Base-by-base conservation (phyloP, 2,888 invertebrate genomes). In the Sylvicola cinctus region DNA sequence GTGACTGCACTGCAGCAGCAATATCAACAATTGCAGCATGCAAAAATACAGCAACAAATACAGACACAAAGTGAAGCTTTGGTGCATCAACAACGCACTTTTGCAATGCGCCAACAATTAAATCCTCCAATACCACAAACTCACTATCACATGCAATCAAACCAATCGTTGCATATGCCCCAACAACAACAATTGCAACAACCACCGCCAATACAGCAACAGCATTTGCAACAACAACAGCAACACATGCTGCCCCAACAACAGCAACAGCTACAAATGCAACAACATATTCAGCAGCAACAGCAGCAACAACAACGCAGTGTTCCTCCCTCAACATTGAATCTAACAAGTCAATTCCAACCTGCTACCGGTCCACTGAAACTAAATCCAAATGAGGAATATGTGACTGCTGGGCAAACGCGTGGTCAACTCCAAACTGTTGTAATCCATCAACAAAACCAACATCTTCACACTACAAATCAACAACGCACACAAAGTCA, bases 11-110 rank as follows among this genome's bases (percentile, higher is more conserved):
- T 69, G 43, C 59, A 68, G 42, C 60, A 63, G 41, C 69, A 70
- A 45, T 70, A 70, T 41, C 69, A 67, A 44, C 69, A 70, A 50
- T 55, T 70, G 42, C 70, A 70, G 45, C 68, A 70, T 49, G 68
- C 70, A 58, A 70, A 70, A 50, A 49, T 70, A 42, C 68, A 70
- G 43, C 68, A 66, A 27, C 70, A 70, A 48, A 51, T 70, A 46
- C 67, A 66, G 42, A 70, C 70, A 41, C 70, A 70, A 42, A 70
- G 63, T 43, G 70, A 70, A 46, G 70, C 70, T 16, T 61, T 65
- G 43, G 65, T 66, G 55, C 66, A 68, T 41, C 70, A 70, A 46
- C 70, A 70, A 42, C 65, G 70, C 39, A 70, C 69, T 33, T 70
- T 70, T 49, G 70, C 70, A 30, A 61, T 70, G 47, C 54, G 70